These are phyloP conservation scores for Cylloceria caligata DNA, from an alignment of 2,888 invertebrate species.

Conservation along the genomic window DNA sequence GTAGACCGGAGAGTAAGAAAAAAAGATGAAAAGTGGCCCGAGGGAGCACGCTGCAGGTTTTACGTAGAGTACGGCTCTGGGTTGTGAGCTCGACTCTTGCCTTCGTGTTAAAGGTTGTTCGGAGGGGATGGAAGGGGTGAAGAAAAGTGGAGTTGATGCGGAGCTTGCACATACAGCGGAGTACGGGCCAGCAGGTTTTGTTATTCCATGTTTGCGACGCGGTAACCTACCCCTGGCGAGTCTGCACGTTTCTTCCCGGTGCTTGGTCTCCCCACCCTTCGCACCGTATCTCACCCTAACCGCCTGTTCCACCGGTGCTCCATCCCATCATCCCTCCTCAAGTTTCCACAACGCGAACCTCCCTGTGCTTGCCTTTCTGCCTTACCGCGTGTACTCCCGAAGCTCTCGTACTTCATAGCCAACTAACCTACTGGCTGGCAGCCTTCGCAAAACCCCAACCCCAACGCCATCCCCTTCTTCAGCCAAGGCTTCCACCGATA, in stretches of 20 bases:
- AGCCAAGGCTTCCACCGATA: constrained; percentile 27
- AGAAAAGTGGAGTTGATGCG: constrained; percentile 57
- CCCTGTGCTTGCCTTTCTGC: constrained; percentile 29
- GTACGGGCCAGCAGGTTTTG: constrained; percentile 58
- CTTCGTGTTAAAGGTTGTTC: constrained; percentile 31
- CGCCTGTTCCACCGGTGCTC: constrained; percentile 29
- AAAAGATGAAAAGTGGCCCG: constrained; percentile 46
- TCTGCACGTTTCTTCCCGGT: constrained; percentile 60
- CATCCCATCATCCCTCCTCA: constrained; percentile 48
- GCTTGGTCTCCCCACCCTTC: constrained; percentile 8
- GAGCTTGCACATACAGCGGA: constrained; percentile 47
- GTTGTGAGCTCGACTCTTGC: constrained; percentile 40
- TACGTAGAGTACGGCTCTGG: constrained; percentile 49
- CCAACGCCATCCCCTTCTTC: not conserved
- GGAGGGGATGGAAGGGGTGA: constrained; percentile 48
- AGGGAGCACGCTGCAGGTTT: constrained; percentile 53
- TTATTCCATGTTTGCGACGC: constrained; percentile 69
- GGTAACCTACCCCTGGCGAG: constrained; percentile 67
- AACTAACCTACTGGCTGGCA: constrained; percentile 66
- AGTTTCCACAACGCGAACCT: constrained; percentile 58
- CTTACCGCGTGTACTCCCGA: constrained; percentile 45
- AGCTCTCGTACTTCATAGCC: constrained; percentile 67
- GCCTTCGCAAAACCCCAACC: not conserved
- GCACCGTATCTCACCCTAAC: constrained; percentile 50
- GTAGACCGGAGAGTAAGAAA: constrained; percentile 46